Evolutionary conservation across 2,113 vertebrate genomes (phyloP).

Genomic region (Indicator maculatus): DNA sequence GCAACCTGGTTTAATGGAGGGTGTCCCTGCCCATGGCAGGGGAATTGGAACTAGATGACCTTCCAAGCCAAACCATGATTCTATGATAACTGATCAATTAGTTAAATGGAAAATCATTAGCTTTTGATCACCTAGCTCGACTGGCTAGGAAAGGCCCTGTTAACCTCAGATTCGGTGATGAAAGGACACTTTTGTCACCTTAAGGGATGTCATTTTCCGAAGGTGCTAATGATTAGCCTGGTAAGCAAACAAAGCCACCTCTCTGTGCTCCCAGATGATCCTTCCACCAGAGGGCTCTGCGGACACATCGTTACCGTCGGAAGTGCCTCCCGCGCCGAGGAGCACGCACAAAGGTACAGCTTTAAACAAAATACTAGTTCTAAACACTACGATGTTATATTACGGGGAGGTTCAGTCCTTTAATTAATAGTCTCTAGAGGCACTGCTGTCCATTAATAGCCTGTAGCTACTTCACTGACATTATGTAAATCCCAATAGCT

Average conservation of each 20-base stretch:
- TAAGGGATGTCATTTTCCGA: not conserved
- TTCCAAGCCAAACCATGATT: no score
- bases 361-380: not conserved
- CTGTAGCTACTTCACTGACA: not conserved
- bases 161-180: not conserved
- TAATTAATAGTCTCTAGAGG: not conserved
- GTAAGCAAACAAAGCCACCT: not conserved
- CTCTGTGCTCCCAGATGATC: not conserved
- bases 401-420: not conserved
- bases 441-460: not conserved
- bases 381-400: not conserved
- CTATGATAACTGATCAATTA: not conserved
- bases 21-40: no score
- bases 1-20: no score
- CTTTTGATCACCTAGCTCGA: not conserved
- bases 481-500: not conserved
- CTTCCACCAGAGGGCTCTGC: not conserved
- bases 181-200: not conserved
- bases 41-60: no score
- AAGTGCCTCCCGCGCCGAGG: not conserved
- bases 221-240: not conserved
- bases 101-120: not conserved
- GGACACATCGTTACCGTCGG: fast-evolving
- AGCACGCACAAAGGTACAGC: not conserved
- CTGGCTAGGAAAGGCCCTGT: not conserved